phyloP scores from a whole-genome alignment of 1,140 invertebrate genomes.

The Cydia fagiglandana region DNA sequence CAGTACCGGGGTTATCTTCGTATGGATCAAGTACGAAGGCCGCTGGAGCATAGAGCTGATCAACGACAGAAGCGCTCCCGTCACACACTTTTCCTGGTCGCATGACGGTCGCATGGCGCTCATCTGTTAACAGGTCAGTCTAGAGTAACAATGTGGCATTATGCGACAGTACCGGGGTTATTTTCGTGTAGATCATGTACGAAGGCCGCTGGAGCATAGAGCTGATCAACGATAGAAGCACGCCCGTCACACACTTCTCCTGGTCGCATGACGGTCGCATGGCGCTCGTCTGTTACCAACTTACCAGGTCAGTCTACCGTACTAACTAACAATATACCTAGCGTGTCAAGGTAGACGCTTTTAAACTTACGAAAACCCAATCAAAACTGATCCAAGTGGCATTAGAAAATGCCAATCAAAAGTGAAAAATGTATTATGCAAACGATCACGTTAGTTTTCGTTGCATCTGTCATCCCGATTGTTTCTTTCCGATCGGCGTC shows the following conservation, averaged over 20 bases:
- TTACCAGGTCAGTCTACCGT: constrained; percentile 89
- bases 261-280: constrained; percentile 99
- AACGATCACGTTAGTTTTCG: too few relatives aligned
- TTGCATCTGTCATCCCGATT: too few relatives aligned
- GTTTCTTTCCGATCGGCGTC: too few relatives aligned
- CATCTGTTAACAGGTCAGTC: constrained; percentile 94
- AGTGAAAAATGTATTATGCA: too few relatives aligned
- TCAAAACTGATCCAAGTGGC: too few relatives aligned
- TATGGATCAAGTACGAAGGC: constrained; percentile 99
- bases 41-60: constrained; percentile 99
- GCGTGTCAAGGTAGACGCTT: too few relatives aligned
- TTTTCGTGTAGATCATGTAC: constrained; percentile 99
- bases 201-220: constrained; percentile 99
- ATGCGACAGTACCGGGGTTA: constrained; percentile 98
- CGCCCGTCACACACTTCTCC: constrained; percentile 97
- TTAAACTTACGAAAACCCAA: too few relatives aligned
- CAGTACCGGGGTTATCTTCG: constrained; percentile 98
- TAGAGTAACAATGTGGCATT: constrained; percentile 72
- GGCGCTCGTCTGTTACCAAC: constrained; percentile 99
- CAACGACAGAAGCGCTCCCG: constrained; percentile 97
- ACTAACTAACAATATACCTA: too few relatives aligned
- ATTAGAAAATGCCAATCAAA: too few relatives aligned
- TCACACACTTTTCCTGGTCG: constrained; percentile 98
- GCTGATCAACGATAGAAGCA: constrained; percentile 98
- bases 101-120: constrained; percentile 99